Conservation (phyloP, 2,797 vertebrate genomes). For the Taeniopygia guttata region DNA sequence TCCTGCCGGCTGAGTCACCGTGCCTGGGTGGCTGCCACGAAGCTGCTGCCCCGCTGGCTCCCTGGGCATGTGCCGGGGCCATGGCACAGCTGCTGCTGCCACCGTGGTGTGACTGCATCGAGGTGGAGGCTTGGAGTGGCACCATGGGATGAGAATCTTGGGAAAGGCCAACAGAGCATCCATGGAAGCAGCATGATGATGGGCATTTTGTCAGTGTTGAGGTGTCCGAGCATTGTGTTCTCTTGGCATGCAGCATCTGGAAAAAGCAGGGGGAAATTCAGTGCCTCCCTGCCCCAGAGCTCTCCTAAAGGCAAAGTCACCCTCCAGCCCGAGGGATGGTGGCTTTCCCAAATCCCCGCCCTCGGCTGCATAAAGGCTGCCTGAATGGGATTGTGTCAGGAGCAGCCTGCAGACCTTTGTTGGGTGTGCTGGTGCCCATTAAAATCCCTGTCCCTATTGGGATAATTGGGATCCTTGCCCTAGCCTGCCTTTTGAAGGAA, state of each 20-base stretch:
- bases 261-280: fast-evolving
- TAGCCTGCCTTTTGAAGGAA: slow-evolving; percentile 18
- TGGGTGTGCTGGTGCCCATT: not conserved
- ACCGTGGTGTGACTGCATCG: not conserved
- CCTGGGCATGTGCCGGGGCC: not conserved
- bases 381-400: slow-evolving; percentile 17
- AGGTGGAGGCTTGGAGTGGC: fast-evolving
- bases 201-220: fast-evolving
- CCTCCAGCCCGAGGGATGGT: fast-evolving
- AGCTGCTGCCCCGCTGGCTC: fast-evolving
- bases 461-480: slow-evolving; percentile 34
- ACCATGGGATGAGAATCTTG: fast-evolving
- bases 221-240: fast-evolving
- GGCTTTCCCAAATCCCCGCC: not conserved
- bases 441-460: not conserved
- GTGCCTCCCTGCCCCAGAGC: not conserved
- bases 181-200: fast-evolving
- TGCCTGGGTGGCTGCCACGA: not conserved
- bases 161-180: not conserved
- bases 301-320: not conserved
- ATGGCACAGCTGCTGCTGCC: not conserved
- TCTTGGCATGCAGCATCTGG: not conserved
- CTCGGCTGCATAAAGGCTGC: not conserved
- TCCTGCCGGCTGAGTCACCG: slow-evolving; percentile 66
- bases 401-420: not conserved